Conservation (phyloP, 2,888 invertebrate species). For the Thera britannica region DNA sequence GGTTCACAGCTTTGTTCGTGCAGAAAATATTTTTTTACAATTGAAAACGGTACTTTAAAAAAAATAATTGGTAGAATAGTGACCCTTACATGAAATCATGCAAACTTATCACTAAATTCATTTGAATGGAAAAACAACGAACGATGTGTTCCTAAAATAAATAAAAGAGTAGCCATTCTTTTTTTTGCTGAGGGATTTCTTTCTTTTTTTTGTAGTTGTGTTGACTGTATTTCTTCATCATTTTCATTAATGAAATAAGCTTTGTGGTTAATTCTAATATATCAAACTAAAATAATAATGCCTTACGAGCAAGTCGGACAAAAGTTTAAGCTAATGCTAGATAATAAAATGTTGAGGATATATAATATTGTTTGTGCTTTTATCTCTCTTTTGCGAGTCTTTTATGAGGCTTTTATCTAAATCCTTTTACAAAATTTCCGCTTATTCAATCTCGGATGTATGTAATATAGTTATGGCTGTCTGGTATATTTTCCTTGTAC, state of each 20-base stretch:
- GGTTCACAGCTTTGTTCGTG: neutral
- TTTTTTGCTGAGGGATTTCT: too few species aligned
- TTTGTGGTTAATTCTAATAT: too few species aligned
- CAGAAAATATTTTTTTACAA: neutral
- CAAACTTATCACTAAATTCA: too few species aligned
- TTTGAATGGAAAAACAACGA: too few species aligned
- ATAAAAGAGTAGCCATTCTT: too few species aligned
- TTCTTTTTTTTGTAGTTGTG: too few species aligned
- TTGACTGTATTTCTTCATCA: too few species aligned
- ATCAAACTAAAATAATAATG: neutral
- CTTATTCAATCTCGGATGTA: conserved; percentile 30
- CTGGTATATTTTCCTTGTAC: conserved; percentile 45
- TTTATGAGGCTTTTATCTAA: conserved; percentile 39
- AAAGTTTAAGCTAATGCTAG: neutral
- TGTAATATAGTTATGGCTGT: conserved; percentile 35
- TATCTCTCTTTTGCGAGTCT: conserved; percentile 18
- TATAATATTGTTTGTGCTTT: conserved; percentile 34
- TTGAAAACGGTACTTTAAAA: neutral
- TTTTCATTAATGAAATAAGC: too few species aligned
- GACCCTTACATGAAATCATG: too few species aligned
- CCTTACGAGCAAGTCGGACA: neutral
- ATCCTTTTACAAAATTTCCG: conserved; percentile 42
- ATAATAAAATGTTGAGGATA: conserved; percentile 20
- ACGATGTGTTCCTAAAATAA: too few species aligned
- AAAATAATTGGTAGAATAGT: too few species aligned